Percentiles rank a stretch among this genome's conserved stretches.
Evolutionary conservation across 2,797 vertebrate genomes (phyloP).

Genomic region (Streptopelia turtur): DNA sequence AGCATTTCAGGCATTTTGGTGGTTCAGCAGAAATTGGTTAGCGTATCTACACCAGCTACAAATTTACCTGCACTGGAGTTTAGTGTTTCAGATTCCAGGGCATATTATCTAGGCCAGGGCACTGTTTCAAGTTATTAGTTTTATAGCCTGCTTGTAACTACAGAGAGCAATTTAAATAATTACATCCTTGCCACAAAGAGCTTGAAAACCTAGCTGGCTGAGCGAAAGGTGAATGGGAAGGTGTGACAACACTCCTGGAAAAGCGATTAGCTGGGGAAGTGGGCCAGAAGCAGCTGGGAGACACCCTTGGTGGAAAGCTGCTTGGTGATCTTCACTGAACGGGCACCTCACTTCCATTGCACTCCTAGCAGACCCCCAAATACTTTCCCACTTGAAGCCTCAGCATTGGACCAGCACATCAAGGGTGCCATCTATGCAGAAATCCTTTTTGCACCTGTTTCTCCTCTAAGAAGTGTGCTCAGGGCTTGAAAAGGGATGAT

Average conservation of each 20-base stretch:
- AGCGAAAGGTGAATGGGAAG: background rate
- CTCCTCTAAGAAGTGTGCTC: background rate
- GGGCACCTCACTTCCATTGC: rapidly evolving
- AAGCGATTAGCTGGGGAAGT: background rate
- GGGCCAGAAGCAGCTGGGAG: background rate
- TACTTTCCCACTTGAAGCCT: background rate
- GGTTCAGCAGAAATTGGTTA: background rate
- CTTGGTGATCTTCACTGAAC: background rate
- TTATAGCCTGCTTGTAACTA: conserved; percentile 37
- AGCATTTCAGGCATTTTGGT: background rate
- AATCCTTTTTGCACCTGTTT: background rate
- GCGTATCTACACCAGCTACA: background rate
- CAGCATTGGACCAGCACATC: rapidly evolving
- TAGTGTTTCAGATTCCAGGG: background rate
- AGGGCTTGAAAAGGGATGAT: background rate
- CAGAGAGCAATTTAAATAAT: conserved; percentile 55
- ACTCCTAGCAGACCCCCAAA: background rate
- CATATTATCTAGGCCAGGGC: conserved; percentile 6
- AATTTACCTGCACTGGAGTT: background rate
- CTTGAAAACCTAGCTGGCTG: background rate
- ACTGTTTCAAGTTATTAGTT: conserved; percentile 34
- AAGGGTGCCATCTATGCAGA: rapidly evolving
- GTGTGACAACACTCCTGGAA: conserved; percentile 9
- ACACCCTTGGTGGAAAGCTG: background rate
- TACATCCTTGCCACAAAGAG: conserved; percentile 17